Evolutionary conservation across 2,888 invertebrate species (phyloP), one percentile per base, ranked within the genome.

Genomic region (Ennomos quercinarius): DNA sequence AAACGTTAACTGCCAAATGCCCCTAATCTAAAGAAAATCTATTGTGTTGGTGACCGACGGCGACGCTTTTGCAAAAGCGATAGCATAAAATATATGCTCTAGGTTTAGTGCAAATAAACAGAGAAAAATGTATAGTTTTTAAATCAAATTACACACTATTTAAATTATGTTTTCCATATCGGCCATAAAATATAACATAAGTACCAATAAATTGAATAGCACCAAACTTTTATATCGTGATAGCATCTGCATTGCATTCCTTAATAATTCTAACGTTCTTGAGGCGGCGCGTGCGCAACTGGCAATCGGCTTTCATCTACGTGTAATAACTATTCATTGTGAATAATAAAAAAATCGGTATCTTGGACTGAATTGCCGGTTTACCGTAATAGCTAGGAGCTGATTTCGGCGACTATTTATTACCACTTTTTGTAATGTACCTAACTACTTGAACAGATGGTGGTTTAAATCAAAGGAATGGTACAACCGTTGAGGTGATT

Each of bases 371-470:
- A 74, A 80, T 78, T 77, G 77, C 74, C 64, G 72, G 73, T 81
- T 78, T 85, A 84, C 81, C 81, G 84, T 84, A 83, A 84, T 84
- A 75, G 84, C 86, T 85, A 71, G 78, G 63, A 84, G 86, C 82
- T 78, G 68, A 77, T 78, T 80, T 80, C 73, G 73, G 74, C 67
- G 71, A 68, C 74, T 79, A 76, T 83, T 80, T 81, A 84, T 83
- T 78, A 74, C 71, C 64, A 74, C 71, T 63, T 70, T 76, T 78
- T 78, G 76, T n/a, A n/a, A n/a, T n/a, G n/a, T 74, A 72, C 70
- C 69, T 70, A 68, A 71, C 73, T 70, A 73, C 58, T 60, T 64
- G 47, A 57, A 54, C 55, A 57, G 57, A 59, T 42, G 51, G 55
- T 40, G 41, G 52, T 47, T 45, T 56, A 51, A 54, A 45, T 58